phyloP scores from a whole-genome alignment of 2,888 invertebrate genomes.

The Aricia artaxerxes region DNA sequence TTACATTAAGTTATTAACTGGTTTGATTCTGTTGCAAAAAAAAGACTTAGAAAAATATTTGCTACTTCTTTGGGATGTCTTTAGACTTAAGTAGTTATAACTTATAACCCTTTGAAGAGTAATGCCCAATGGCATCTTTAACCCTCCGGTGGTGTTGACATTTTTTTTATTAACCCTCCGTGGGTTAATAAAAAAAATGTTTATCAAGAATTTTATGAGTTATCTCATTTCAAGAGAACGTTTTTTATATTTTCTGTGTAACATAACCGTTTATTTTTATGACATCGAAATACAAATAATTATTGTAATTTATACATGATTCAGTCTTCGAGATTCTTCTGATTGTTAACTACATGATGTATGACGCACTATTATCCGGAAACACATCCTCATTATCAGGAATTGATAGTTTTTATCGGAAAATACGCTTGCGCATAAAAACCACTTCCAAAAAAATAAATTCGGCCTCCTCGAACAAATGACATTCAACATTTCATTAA shows the following conservation, averaged over 20 bases:
- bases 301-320: neutral
- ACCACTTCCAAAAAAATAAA: conserved; percentile 14
- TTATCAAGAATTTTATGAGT: neutral
- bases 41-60: neutral
- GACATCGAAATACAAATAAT: neutral
- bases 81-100: neutral
- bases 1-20: neutral
- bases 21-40: neutral
- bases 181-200: too few relatives aligned
- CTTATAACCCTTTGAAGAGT: neutral
- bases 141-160: too few relatives aligned
- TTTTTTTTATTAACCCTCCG: too few relatives aligned
- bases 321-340: conserved; percentile 24
- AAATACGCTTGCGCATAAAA: conserved; percentile 26
- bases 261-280: neutral
- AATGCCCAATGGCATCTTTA: neutral
- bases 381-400: conserved; percentile 21
- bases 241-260: neutral
- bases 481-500: conserved; percentile 30
- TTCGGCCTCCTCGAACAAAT: conserved; percentile 34
- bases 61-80: neutral
- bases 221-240: neutral
- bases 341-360: conserved; percentile 2
- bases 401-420: conserved; percentile 29
- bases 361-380: conserved; percentile 17